Base-by-base conservation (phyloP, 2,113 vertebrate genomes). In the Helogale parvula region DNA sequence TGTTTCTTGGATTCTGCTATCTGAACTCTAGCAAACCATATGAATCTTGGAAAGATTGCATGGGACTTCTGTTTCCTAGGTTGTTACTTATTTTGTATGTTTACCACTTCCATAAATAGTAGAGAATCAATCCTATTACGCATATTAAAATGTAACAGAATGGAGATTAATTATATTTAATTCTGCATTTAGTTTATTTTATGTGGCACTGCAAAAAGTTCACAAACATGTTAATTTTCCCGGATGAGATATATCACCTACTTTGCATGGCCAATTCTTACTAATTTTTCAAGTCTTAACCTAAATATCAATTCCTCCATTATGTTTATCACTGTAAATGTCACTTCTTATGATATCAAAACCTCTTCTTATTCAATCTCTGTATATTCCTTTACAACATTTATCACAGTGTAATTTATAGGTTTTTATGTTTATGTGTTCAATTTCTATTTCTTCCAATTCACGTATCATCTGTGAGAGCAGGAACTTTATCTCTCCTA, bases 241-340 rank as follows among this genome's bases (percentile, higher is more conserved):
- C 90, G 13, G 63, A 38, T 88, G 3, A 1, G 94, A 71, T 81
- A 54, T 47, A 87, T 38, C 35, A 82, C 5, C 3, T 3, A 92
- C 2, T 85, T 95, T 13, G 50, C 8, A 92, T 41, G 19, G 13
- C 3, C 65, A 92, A 90, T 21, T 93, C 21, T 41, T 80, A 89
- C 21, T 95, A 71, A 83, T 50, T 92, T 96, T 97, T 74, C 21
- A 50, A 13, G 2, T 88, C n/a, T 35, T 57, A 93, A 13, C 23
- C 65, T 95, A 96, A 93, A 90, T 87, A 76, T 41, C 16, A 96
- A 7, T 89, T 89, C 25, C n/a, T 83, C 19, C n/a, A 57, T 80
- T 54, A 69, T 86, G 85, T 91, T 68, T 10, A 89, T 92, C 90
- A 72, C 21, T 88, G 7, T 82, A 95, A 97, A 92, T 69, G 85